Evolutionary conservation across 1,140 invertebrate genomes (phyloP), one percentile per base, ranked within the genome.

Genomic region (Cryptotermes secundus): DNA sequence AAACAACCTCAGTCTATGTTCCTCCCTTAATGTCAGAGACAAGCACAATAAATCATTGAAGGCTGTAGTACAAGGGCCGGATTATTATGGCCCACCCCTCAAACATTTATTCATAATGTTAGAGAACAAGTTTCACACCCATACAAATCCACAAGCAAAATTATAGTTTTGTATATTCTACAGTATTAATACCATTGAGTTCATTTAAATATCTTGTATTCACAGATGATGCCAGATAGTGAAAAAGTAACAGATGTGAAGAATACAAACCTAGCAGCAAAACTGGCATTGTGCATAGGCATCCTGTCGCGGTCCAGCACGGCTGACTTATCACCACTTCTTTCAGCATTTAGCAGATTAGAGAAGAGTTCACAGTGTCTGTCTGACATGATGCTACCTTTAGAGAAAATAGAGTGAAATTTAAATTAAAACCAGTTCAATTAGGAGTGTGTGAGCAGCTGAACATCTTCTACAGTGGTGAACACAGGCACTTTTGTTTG

Each of bases 321-420:
- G 22, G 12, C 53, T 1, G 83, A 83, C 16, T 72, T 83, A 0
- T 22, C 49, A 36, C 59, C 45, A 34, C 79, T 49, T n/a, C 24
- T 79, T 22, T 24, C 72, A 42, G 34, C 83, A 65, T 72, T 53
- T 72, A 42, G 49, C 34, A 83, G 34, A 31, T 24, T 83, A 12
- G 80, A 81, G 42, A 81, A 81, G 34, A 45, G 26, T 35, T 81
- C 80, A 26, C 53, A 65, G 53, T 72, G 45, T 79, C 72, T 83
- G 2, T 83, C 83, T 72, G 83, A 83, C 16, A 53, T 83, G 31
- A 83, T 83, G 83, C 59, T 83, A 72, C 83, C 83, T 65, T 42
- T 83, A 35, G 83, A 83, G 19, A 31, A 83, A 83, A 83, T 83
- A 72, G 83, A 42, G 79, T 86, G 84, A 83, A 31, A n/a, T 10